Evolutionary conservation across 2,888 invertebrate species (phyloP), one percentile per base, ranked within the genome.

Genomic region (Agrenia bidenticulata): DNA sequence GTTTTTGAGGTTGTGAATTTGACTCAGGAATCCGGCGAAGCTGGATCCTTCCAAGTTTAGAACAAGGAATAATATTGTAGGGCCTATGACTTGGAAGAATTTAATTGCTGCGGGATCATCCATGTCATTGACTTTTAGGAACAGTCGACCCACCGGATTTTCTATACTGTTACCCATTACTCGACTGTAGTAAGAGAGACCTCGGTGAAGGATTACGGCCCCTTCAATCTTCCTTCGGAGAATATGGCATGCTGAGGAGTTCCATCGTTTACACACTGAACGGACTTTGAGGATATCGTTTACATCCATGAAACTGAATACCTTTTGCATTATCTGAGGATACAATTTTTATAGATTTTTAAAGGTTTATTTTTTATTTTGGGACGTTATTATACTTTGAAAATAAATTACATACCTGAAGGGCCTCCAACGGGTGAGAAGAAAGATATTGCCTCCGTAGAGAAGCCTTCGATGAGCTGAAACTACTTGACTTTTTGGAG

Each of bases 151-250:
- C 23, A 70, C 63, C 4, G 70, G 70, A 41, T 66, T 64, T 24
- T 70, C 67, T 4, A 64, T 24, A 49, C 67, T 67, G 19, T 37
- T 49, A 32, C 64, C 60, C 70, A 70, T 70, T 17, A 67, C 55
- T 23, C 37, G 55, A 1, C 61, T 64, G 58, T 70, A 70, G 49
- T 70, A 68, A 24, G 39, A 62, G 32, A 70, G 24, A 2, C 70
- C 70, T 21, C 67, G 53, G 50, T 70, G 70, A 0, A 70, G 39
- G 24, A 70, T 66, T 1, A 70, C 58, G 2, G 67, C 67, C 2
- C 70, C 70, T 51, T 70, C 67, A 26, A 68, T 63, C 55, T 56
- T 63, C 37, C 64, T 56, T 19, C 70, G 63, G 11, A 70, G 62
- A n/a, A 56, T 13, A 24, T 66, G 49, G 21, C 66, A 66, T 0